phyloP scores from a whole-genome alignment of 2,113 vertebrate genomes.

The Panurus biarmicus region DNA sequence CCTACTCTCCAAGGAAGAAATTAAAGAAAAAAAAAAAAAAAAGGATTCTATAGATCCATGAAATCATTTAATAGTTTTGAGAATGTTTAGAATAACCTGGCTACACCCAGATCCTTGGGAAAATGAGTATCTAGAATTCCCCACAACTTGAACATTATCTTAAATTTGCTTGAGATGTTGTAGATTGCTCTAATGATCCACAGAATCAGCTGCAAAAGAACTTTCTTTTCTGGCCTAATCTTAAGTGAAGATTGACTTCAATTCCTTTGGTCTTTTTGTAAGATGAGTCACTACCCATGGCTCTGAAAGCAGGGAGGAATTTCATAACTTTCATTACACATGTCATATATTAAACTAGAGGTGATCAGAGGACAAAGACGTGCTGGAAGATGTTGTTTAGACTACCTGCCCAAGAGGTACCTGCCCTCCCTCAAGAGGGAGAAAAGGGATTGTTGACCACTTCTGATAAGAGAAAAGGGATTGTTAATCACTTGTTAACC shows the following conservation, averaged over 20 bases:
- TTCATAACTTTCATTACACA: neutral
- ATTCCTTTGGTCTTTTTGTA: neutral
- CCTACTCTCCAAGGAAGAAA: neutral
- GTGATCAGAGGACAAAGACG: neutral
- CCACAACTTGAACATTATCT: neutral
- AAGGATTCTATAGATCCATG: neutral
- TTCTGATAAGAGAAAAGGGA: no score
- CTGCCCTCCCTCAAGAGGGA: neutral
- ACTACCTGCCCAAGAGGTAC: neutral
- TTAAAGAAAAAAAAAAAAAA: rapidly evolving
- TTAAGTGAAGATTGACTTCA: neutral
- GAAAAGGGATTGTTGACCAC: neutral
- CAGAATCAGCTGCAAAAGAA: neutral
- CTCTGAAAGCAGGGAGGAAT: neutral
- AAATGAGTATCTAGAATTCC: neutral
- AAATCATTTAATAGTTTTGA: neutral
- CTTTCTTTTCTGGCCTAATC: neutral
- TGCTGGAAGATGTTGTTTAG: neutral
- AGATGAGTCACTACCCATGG: neutral
- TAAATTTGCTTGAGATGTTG: neutral
- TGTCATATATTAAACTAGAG: neutral
- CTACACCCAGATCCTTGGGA: neutral
- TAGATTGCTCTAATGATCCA: neutral
- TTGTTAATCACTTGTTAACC: neutral
- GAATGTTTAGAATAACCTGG: neutral